Evolutionary conservation across 2,797 vertebrate species (phyloP).

Genomic region (Corythornis leucogaster): DNA sequence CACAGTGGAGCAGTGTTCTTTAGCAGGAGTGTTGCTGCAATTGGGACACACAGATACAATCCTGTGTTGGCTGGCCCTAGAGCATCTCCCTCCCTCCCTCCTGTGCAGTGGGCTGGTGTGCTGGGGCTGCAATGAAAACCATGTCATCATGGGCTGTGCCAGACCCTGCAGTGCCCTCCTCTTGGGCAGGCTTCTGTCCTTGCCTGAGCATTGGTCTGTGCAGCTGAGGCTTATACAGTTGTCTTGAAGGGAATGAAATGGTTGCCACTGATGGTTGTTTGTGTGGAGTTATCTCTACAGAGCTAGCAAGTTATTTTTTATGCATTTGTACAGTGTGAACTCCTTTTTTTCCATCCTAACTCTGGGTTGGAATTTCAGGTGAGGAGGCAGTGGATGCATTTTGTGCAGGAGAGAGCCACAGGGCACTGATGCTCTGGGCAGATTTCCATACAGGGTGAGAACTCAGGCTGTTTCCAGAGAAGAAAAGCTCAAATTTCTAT

Average conservation of each 20-base stretch:
- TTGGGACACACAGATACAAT: conserved; percentile 22
- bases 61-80: neutral
- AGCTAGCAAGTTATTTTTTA: neutral
- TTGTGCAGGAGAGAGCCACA: neutral
- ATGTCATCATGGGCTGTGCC: neutral
- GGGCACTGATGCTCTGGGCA: neutral
- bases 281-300: neutral
- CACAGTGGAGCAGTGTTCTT: neutral
- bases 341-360: neutral
- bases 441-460: neutral
- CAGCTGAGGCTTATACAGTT: neutral
- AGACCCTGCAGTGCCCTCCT: neutral
- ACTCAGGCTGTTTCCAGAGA: neutral
- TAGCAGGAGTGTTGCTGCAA: conserved; percentile 29
- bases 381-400: neutral
- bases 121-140: neutral
- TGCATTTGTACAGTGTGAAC: neutral
- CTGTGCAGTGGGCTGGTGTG: neutral
- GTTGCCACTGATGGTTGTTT: neutral
- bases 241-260: neutral
- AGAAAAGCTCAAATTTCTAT: neutral
- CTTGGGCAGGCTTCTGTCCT: neutral
- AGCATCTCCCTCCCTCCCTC: neutral
- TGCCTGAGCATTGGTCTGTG: neutral
- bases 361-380: neutral